These are phyloP conservation scores for Dynastes maya DNA, from an alignment of 2,888 invertebrate species.

Conservation along the genomic window DNA sequence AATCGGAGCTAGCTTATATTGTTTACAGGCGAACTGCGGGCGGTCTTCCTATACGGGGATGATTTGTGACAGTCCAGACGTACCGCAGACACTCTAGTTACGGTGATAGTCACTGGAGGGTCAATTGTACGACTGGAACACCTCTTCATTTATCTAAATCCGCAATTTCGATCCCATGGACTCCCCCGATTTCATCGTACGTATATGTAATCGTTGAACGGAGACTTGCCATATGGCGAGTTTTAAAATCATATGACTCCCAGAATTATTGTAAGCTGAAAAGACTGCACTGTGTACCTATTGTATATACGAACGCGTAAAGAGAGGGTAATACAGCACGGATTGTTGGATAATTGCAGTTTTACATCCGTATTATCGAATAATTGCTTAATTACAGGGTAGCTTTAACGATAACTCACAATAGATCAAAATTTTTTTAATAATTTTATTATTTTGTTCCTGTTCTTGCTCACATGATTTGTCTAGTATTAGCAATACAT, in stretches of 20 bases:
- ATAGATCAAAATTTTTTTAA: no score
- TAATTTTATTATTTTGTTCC: no score
- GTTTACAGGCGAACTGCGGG: constrained; percentile 61
- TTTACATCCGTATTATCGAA: constrained; percentile 31
- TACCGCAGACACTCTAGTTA: constrained; percentile 42
- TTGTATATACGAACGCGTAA: constrained; percentile 20
- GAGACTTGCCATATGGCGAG: constrained; percentile 58
- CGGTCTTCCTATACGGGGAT: constrained; percentile 61
- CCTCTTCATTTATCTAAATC: constrained; percentile 67
- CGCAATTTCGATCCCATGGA: constrained; percentile 63
- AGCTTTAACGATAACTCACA: background rate
- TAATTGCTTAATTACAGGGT: constrained; percentile 41
- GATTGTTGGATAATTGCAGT: constrained; percentile 49
- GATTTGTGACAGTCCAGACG: constrained; percentile 56
- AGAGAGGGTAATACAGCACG: constrained; percentile 48
- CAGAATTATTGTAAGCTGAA: constrained; percentile 39
- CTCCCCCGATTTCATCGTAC: constrained; percentile 57
- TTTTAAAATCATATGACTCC: constrained; percentile 58
- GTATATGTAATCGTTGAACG: constrained; percentile 52
- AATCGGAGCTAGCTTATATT: constrained; percentile 58
- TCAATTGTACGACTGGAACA: constrained; percentile 62
- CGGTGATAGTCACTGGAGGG: constrained; percentile 47
- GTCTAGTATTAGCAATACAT: no score
- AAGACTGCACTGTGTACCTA: constrained; percentile 63
- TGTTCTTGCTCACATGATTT: no score